Percentiles rank a stretch among this genome's conserved stretches.
Evolutionary conservation across 1,140 invertebrate genomes (phyloP).

Genomic region (Polyergus mexicanus): DNA sequence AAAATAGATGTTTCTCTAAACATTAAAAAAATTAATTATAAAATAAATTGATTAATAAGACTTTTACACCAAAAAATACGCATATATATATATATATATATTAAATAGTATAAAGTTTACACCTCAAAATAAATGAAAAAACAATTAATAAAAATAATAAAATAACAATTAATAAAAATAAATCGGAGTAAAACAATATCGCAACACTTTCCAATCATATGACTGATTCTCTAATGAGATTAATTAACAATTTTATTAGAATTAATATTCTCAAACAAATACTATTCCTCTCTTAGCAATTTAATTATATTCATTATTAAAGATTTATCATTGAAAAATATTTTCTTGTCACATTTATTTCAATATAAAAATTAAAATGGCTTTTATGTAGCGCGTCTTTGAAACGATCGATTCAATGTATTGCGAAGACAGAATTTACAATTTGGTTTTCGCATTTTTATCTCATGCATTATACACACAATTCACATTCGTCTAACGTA

Average conservation of each 20-base stretch:
- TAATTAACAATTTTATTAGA: background rate
- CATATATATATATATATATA: background rate
- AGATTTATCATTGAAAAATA: background rate
- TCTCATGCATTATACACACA: background rate
- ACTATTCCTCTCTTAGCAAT: background rate
- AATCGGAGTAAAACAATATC: background rate
- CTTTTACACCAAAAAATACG: background rate
- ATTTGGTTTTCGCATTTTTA: constrained; percentile 1
- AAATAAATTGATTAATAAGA: background rate
- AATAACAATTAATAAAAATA: background rate
- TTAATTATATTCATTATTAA: background rate
- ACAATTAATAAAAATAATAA: background rate
- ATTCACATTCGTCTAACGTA: background rate
- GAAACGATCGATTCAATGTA: constrained; percentile 1
- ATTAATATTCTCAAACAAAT: background rate
- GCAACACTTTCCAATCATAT: background rate
- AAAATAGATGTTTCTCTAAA: background rate
- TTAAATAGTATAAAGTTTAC: background rate
- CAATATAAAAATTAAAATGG: background rate
- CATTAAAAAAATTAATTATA: background rate
- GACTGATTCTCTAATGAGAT: background rate
- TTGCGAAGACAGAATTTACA: background rate
- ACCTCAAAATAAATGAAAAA: background rate
- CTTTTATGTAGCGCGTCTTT: background rate
- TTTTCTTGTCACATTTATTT: background rate